Evolutionary conservation across 2,113 vertebrate species (phyloP), one percentile per base, ranked within the genome.

Genomic region (Piaya cayana): DNA sequence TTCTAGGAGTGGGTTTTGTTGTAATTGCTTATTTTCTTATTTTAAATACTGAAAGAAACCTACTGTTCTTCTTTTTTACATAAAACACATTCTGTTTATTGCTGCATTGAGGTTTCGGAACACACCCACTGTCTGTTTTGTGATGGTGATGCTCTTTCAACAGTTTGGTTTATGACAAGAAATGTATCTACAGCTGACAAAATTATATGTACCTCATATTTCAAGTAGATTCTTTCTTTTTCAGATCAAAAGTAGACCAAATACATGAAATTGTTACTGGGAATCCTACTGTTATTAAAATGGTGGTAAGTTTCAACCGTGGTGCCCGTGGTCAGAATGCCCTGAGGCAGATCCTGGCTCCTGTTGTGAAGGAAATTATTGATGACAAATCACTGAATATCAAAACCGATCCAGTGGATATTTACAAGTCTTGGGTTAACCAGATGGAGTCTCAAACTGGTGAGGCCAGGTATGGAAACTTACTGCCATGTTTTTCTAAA

Each of bases 241-340:
- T 75, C 94, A 99, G 99, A 95, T 99, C 99, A 25, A 99, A 99
- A 88, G 99, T 99, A 74, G 99, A 99, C 96, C 99, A 99, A 96
- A 98, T 99, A 96, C 99, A 99, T 81, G 99, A 99, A 98, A 99
- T 99, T 18, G 98, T 99, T 78, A 99, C 99, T 2, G 99, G 99
- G 50, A 99, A 99, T 94, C 99, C 99, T 15, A 99, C 99, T 0
- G 99, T 99, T 82, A 99, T 99, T 94, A 99, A 99, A 98, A 99
- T 99, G 99, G 99, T 99, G 93, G 99, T 99, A 74, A 99, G 99
- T 84, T 99, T 99, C 97, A 99, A 99, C 97, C 98, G 99, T n/a
- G 99, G 99, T 2, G 98, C 99, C 10, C 98, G 99, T 5, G 99
- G 99, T 50, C 99, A 99, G 97, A 99, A 99, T 17, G 99, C 99